These are phyloP conservation scores for Laticauda colubrina DNA, from an alignment of 2,113 vertebrate genomes.

Conservation along the genomic window DNA sequence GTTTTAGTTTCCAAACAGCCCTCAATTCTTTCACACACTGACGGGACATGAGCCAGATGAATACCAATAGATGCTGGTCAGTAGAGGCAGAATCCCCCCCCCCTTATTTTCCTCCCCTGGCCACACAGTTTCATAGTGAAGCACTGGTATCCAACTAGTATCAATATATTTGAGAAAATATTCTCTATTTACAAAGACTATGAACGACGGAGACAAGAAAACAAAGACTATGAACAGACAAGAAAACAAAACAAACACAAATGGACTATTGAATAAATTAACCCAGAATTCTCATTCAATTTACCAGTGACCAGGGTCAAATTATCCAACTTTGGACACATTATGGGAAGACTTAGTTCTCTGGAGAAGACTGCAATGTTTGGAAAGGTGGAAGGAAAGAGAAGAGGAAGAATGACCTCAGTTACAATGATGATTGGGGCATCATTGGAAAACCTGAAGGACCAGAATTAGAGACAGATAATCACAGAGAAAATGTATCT, in stretches of 20 bases:
- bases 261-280: neutral
- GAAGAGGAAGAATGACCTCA: neutral
- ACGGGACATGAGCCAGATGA: too few relatives aligned
- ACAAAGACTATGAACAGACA: neutral
- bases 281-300: neutral
- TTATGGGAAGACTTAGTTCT: neutral
- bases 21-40: too few relatives aligned
- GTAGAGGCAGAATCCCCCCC: too few relatives aligned
- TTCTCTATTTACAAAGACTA: neutral
- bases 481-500: neutral
- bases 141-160: too few relatives aligned
- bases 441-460: neutral
- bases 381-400: neutral
- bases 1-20: too few relatives aligned
- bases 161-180: neutral
- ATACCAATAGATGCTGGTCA: too few relatives aligned
- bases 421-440: neutral
- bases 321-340: neutral
- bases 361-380: neutral
- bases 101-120: too few relatives aligned
- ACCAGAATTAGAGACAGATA: neutral
- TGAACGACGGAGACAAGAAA: neutral
- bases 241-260: neutral
- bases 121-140: too few relatives aligned
- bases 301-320: neutral